Evolutionary conservation across 2,888 invertebrate species (phyloP), one percentile per base, ranked within the genome.

Genomic region (Aromia moschata): DNA sequence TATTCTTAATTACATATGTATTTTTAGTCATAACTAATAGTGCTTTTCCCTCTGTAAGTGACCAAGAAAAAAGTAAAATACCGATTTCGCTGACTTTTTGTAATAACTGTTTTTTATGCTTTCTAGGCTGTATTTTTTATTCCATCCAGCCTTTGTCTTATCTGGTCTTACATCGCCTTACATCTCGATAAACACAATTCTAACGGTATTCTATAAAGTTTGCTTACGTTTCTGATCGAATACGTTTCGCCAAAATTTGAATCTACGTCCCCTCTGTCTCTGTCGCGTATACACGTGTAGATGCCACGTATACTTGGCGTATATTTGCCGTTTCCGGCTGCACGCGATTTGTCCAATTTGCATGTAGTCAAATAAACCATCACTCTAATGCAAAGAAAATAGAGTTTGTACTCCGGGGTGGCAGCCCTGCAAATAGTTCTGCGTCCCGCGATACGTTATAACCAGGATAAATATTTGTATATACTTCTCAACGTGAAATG

Each of bases 321-420:
- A 11, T 33, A 33, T 33, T 33, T 33, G 33, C 11, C 33, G 3
- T 33, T 7, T 25, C 33, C 2, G 3, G n/a, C 11, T 7, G 33
- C n/a, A 33, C 33, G n/a, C 49, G n/a, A 17, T 40, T 41, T 30
- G 25, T 44, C 44, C 30, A 44, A 44, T 25, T 44, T 44, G 44
- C 30, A 44, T 30, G 33, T 33, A 33, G 33, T 33, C 33, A 33
- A 33, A 33, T 33, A 33, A 33, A 33, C 44, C 25, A 30, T 44
- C 44, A 30, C 7, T 11, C 9, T 31, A 41, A 52, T 41, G 30
- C 40, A 52, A 52, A 52, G 52, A 52, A 52, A 52, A 52, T 52
- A 52, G 16, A 52, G 37, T 5, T 41, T 41, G 16, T 11, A 40
- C 25, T 17, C 25, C 25, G 25, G 41, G 41, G 52, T 18, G 41